Conservation (phyloP, 2,888 invertebrate genomes). For the Scotopteryx bipunctaria region DNA sequence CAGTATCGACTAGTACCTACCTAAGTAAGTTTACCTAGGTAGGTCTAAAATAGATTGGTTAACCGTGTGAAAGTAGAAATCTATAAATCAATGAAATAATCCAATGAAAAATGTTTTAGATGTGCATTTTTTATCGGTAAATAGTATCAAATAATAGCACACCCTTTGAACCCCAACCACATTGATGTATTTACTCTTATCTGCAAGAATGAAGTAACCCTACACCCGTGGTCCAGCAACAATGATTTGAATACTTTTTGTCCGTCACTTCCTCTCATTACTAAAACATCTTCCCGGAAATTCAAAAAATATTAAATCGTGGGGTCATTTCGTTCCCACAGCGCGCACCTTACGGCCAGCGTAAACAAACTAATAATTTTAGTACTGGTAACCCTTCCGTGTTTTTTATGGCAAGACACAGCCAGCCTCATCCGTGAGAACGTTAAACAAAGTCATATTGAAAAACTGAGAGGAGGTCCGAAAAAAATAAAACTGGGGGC, state of each 20-base stretch:
- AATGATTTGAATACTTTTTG: conserved; percentile 57
- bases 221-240: conserved; percentile 62
- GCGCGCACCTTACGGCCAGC: conserved; percentile 66
- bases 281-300: conserved; percentile 77
- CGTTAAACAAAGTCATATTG: conserved; percentile 71
- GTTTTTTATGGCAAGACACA: conserved; percentile 61
- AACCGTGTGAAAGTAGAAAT: background rate
- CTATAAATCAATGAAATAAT: conserved; percentile 5
- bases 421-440: conserved; percentile 77
- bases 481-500: conserved; percentile 70
- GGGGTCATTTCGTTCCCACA: conserved; percentile 80
- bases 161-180: conserved; percentile 28
- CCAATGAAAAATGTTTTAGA: background rate
- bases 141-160: conserved; percentile 32
- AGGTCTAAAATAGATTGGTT: background rate
- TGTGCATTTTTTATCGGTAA: conserved; percentile 26
- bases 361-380: conserved; percentile 78
- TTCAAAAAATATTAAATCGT: conserved; percentile 61
- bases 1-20: background rate
- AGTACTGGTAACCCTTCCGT: conserved; percentile 78
- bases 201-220: conserved; percentile 43
- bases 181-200: conserved; percentile 14
- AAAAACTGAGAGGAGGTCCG: conserved; percentile 60
- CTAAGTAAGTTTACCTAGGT: too few species aligned
- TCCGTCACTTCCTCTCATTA: conserved; percentile 70